phyloP scores from a whole-genome alignment of 1,140 invertebrate genomes.

The Ooceraea biroi region DNA sequence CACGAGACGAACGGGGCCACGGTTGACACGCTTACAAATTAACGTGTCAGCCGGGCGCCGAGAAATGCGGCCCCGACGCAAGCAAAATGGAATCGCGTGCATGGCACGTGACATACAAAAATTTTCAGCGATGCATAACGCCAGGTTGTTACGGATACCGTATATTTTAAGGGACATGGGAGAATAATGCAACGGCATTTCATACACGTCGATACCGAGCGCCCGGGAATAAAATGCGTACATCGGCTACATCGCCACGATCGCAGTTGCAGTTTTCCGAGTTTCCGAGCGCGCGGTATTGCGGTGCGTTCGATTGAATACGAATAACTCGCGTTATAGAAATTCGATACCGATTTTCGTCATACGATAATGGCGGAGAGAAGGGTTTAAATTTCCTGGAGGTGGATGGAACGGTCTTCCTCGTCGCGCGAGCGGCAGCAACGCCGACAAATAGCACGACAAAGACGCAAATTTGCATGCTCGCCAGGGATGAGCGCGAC shows the following conservation, averaged over 20 bases:
- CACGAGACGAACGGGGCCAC: conserved; percentile 51
- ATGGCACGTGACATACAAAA: conserved; percentile 51
- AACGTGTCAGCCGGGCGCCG: conserved; percentile 49
- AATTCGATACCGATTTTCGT: conserved; percentile 24
- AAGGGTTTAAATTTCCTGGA: conserved; percentile 11
- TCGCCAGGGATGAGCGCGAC: not conserved
- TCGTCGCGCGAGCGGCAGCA: not conserved
- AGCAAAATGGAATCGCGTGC: conserved; percentile 43
- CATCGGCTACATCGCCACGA: not conserved
- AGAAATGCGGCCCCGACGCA: conserved; percentile 41
- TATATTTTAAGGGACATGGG: conserved; percentile 35
- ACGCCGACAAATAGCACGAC: conserved; percentile 13
- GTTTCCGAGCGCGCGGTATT: conserved; percentile 11
- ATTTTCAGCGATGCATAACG: conserved; percentile 34
- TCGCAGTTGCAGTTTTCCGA: conserved; percentile 19
- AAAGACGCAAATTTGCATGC: not conserved
- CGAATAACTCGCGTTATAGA: conserved; percentile 22
- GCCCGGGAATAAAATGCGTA: not conserved
- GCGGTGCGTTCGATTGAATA: conserved; percentile 19
- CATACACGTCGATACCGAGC: not conserved
- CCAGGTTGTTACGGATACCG: conserved; percentile 33
- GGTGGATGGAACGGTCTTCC: not conserved
- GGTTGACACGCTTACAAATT: conserved; percentile 62
- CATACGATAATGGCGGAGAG: not conserved
- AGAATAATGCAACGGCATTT: conserved; percentile 23